Evolutionary conservation across 1,140 invertebrate genomes (phyloP).

Genomic region (Acyrthosiphon pisum): DNA sequence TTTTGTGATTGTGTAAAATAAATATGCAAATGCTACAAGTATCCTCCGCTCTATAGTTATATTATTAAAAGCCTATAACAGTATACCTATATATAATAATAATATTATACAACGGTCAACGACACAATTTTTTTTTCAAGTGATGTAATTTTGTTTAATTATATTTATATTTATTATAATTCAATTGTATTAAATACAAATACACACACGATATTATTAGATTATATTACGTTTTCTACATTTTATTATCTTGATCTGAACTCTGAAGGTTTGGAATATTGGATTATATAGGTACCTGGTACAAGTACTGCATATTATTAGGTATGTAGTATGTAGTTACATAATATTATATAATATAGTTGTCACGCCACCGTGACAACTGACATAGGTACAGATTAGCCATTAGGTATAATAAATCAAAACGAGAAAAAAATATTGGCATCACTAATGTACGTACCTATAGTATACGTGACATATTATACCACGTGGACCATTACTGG

Average conservation of each 20-base stretch:
- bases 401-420: conserved; percentile 18
- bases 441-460: neutral
- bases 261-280: neutral
- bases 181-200: neutral
- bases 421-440: conserved; percentile 7
- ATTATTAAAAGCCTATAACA: neutral
- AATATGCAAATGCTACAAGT: too few relatives aligned
- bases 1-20: too few relatives aligned
- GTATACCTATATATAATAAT: neutral
- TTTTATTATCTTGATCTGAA: neutral
- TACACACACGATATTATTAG: neutral
- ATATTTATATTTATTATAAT: neutral
- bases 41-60: too few relatives aligned
- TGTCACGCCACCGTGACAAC: neutral
- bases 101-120: neutral
- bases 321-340: neutral
- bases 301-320: neutral
- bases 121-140: neutral
- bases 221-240: neutral
- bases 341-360: conserved; percentile 20
- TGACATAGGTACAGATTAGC: conserved; percentile 3
- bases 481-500: neutral
- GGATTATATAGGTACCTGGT: neutral
- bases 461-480: conserved; percentile 1
- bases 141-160: neutral